These are phyloP conservation scores for Tholera decimalis DNA, from an alignment of 2,888 invertebrate genomes.

Conservation along the genomic window DNA sequence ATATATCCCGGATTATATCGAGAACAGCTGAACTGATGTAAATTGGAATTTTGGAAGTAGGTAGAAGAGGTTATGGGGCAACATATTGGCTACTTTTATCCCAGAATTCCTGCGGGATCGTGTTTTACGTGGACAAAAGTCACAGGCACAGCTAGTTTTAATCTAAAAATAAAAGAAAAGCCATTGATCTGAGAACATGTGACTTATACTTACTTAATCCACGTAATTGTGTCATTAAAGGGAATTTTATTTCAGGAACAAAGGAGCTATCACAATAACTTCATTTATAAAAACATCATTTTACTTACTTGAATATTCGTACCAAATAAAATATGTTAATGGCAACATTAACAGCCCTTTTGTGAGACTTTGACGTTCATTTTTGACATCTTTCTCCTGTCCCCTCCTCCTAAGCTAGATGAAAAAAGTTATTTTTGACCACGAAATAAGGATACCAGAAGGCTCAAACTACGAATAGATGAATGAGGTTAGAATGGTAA, in stretches of 20 bases:
- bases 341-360: constrained; percentile 53
- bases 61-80: too few species aligned
- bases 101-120: too few species aligned
- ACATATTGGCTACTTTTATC: too few species aligned
- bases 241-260: constrained; percentile 9
- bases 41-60: too few species aligned
- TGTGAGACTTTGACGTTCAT: constrained; percentile 52
- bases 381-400: constrained; percentile 49
- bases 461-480: not conserved
- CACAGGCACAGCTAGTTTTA: too few species aligned
- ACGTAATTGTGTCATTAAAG: not conserved
- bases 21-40: too few species aligned
- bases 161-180: not conserved
- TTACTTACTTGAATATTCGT: constrained; percentile 30
- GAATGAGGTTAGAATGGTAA: not conserved
- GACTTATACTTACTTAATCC: not conserved
- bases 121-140: too few species aligned
- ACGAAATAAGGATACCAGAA: constrained; percentile 12
- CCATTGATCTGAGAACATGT: not conserved
- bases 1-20: too few species aligned
- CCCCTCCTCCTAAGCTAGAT: constrained; percentile 51
- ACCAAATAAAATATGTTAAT: constrained; percentile 58
- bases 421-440: constrained; percentile 61
- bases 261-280: constrained; percentile 18
- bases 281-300: constrained; percentile 43